phyloP scores from a whole-genome alignment of 1,140 invertebrate genomes.

The Drosophila sproati region DNA sequence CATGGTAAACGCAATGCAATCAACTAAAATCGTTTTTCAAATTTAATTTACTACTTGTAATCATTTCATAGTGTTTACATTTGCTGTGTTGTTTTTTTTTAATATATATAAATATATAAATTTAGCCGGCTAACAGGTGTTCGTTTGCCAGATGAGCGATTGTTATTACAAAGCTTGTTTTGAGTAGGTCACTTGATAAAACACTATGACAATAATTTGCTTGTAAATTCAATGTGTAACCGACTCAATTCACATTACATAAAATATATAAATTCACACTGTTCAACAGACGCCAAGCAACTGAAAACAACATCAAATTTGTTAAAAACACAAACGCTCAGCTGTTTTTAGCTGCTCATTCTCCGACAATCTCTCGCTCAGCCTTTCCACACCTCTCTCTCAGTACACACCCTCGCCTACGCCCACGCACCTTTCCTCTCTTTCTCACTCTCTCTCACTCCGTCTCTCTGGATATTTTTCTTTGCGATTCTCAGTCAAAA shows the following conservation, averaged over 20 bases:
- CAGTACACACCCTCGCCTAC: background rate
- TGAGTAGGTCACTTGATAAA: background rate
- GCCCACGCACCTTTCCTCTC: background rate
- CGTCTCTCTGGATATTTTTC: background rate
- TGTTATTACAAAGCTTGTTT: background rate
- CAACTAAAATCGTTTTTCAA: constrained; percentile 1
- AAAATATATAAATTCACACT: constrained; percentile 23
- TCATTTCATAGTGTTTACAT: background rate
- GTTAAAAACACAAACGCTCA: constrained; percentile 32
- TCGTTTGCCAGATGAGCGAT: constrained; percentile 6
- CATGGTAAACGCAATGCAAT: constrained; percentile 7
- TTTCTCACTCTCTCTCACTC: background rate
- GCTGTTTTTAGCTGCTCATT: constrained; percentile 46
- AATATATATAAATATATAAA: too few relatives aligned
- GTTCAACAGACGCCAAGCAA: constrained; percentile 52
- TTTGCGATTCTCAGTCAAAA: background rate
- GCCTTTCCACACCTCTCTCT: background rate
- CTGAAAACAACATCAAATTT: constrained; percentile 45
- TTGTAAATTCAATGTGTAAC: background rate
- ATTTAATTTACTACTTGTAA: constrained; percentile 12
- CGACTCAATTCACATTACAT: background rate
- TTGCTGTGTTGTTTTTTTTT: background rate
- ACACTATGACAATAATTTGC: background rate
- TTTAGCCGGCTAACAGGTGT: constrained; percentile 52
- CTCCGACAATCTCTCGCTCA: background rate